Evolutionary conservation across 2,113 vertebrate species (phyloP), one percentile per base, ranked within the genome.

Genomic region (Morone chrysops): DNA sequence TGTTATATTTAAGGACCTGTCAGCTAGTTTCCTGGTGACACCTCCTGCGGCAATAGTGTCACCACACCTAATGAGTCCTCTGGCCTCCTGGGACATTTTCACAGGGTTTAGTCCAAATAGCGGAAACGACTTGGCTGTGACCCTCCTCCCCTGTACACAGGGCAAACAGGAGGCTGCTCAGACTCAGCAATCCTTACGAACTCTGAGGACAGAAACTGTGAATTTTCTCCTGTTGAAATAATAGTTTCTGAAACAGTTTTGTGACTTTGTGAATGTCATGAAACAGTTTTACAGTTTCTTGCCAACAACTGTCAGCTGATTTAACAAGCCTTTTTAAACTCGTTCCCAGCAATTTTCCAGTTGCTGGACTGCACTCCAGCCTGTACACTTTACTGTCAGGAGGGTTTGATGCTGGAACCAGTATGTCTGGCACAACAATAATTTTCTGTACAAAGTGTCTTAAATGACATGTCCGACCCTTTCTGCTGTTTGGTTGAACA

Each of bases 51-150:
- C 80, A 61, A 65, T 6, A 57, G 76, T 90, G 91, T 87, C 91
- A 93, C 78, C 51, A 22, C 86, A 84, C 90, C 90, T 89, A 90
- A 87, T 87, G 86, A 92, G 90, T 92, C 87, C 90, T 74, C 31
- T 66, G 82, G 69, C 83, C 89, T 78, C 81, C 84, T 2, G 82
- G 75, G 90, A 89, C 18, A 0, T 40, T 81, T 83, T 88, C 84
- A 80, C 84, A 41, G 59, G 70, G 71, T 86, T 87, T 71, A 77
- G 66, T 86, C 83, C 83, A 90, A 92, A 93, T 73, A 90, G 82
- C 61, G 74, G 86, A 93, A 94, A 92, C 88, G 82, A 81, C 81
- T 89, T 76, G 61, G 61, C 47, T 41, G 43, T 84, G 82, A 86
- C 90, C 88, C 83, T 71, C 74, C 59, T 57, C 65, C 41, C 18